A percentile compares a stretch with the other conserved stretches of the same genome.
These are phyloP conservation scores for Adelphocoris suturalis DNA, from an alignment of 2,888 invertebrate genomes.

Conservation along the genomic window DNA sequence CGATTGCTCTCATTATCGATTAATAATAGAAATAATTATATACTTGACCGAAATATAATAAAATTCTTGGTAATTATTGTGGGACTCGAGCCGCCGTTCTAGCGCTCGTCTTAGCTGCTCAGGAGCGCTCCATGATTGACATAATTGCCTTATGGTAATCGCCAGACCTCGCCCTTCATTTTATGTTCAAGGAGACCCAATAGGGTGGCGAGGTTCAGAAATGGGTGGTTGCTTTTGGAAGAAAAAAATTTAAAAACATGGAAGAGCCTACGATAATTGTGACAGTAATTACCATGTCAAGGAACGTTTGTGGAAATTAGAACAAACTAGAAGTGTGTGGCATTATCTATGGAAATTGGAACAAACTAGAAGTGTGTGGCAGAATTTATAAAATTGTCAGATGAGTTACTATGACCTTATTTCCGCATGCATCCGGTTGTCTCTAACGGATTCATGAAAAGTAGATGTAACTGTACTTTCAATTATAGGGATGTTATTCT, in stretches of 20 bases:
- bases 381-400: no score
- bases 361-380: no score
- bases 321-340: no score
- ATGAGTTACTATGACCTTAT: no score
- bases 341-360: no score
- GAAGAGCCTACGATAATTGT: not conserved
- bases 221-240: not conserved
- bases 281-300: not conserved
- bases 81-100: not conserved
- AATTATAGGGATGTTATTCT: no score
- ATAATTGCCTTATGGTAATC: conserved; percentile 53
- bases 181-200: not conserved
- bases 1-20: conserved; percentile 4
- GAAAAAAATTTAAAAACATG: not conserved
- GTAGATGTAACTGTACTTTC: no score
- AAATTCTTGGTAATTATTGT: not conserved
- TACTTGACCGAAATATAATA: not conserved
- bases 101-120: not conserved
- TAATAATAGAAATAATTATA: conserved; percentile 15
- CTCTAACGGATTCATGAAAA: no score
- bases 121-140: conserved; percentile 52
- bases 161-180: conserved; percentile 8
- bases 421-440: no score
- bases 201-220: not conserved
- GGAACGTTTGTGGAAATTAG: not conserved